Percentiles rank a stretch among this genome's conserved stretches.
Evolutionary conservation across 2,888 invertebrate genomes (phyloP).

Genomic region (Cynaeus angustus): DNA sequence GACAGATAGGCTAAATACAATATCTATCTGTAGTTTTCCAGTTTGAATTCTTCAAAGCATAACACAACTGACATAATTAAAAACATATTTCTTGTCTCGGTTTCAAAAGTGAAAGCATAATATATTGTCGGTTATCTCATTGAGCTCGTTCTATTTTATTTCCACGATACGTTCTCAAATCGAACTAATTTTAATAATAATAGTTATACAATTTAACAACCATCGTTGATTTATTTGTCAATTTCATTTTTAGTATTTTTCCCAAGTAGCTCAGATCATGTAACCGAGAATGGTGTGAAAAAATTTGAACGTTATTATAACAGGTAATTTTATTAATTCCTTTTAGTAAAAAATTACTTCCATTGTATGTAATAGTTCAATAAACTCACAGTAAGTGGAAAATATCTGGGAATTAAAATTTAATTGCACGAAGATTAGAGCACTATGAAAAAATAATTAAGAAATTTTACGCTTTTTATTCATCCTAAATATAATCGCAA

Average conservation of each 20-base stretch:
- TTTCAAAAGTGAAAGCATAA: slow-evolving; percentile 4
- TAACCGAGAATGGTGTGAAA: slow-evolving; percentile 23
- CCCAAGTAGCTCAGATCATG: slow-evolving; percentile 36
- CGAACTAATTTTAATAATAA: neutral
- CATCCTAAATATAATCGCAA: neutral
- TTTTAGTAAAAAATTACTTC: slow-evolving; percentile 36
- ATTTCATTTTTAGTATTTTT: slow-evolving; percentile 6
- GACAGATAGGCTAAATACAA: slow-evolving; percentile 50
- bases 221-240: slow-evolving; percentile 8
- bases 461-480: slow-evolving; percentile 17
- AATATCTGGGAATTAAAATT: slow-evolving; percentile 24
- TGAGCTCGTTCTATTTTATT: neutral
- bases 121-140: slow-evolving; percentile 4
- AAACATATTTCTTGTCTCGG: slow-evolving; percentile 7
- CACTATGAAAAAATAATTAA: slow-evolving; percentile 1
- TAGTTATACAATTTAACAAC: neutral
- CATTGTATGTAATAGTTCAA: slow-evolving; percentile 42
- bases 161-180: slow-evolving; percentile 4
- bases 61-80: neutral
- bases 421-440: slow-evolving; percentile 22
- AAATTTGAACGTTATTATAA: slow-evolving; percentile 14
- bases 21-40: slow-evolving; percentile 52
- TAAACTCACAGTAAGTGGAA: slow-evolving; percentile 29
- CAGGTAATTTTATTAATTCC: slow-evolving; percentile 43
- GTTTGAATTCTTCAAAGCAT: slow-evolving; percentile 6